Evolutionary conservation across 1,140 invertebrate genomes (phyloP), one percentile per base, ranked within the genome.

Genomic region (Parapsyche elsis): DNA sequence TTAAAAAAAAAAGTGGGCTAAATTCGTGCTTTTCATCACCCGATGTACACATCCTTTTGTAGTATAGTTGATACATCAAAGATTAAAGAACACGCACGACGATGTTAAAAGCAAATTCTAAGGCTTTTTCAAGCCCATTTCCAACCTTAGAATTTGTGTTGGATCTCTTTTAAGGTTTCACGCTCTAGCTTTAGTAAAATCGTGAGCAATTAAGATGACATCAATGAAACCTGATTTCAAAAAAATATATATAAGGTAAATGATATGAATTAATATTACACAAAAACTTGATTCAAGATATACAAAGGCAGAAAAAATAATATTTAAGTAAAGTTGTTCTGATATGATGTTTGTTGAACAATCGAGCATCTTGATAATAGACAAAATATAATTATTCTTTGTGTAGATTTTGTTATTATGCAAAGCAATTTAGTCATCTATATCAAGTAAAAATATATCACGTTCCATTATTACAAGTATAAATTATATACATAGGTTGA

Each of bases 401-500:
- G 23, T 26, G 26, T 21, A 23, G n/a, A 26, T n/a, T 61, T 61
- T 21, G 4, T 61, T n/a, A n/a, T 53, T 61, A 16, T 16, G 12
- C 49, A 53, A 16, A 53, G 49, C 49, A 53, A 14, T 53, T 53
- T 53, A 14, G 12, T 67, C 19, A 67, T 16, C 19, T 7, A 44
- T 9, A 53, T 24, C 38, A 19, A 46, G 23, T 75, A 49, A 75
- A 75, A 75, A 75, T 75, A 75, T 75, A 75, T 75, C 71, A 75
- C 71, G 44, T 49, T 53, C 46, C 12, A 53, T 44, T 38, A 38
- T 38, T 53, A 53, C 12, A 53, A 14, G 26, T 45, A 77, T 77
- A 77, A 64, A 77, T 77, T 77, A 77, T 77, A 77, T 77, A 77
- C 38, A 77, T 53, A 53, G 2, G 38, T 46, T 75, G 49, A 53